These are phyloP conservation scores for Eudyptes chrysolophus DNA, from an alignment of 2,113 vertebrate genomes.

Conservation along the genomic window DNA sequence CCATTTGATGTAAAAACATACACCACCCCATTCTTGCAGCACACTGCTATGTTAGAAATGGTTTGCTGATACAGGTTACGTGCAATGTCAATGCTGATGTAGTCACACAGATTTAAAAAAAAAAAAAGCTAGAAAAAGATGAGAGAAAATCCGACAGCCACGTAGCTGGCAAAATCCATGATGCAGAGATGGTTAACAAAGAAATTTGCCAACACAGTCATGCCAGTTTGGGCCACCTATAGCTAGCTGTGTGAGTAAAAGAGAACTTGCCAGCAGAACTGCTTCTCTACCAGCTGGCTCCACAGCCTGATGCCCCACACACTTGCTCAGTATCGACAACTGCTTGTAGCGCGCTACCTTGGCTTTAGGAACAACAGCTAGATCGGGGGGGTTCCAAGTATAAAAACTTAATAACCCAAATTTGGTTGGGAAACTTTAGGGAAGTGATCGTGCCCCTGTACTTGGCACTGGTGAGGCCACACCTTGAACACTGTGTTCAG, in stretches of 20 bases:
- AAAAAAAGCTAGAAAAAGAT: not conserved
- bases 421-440: too few species aligned
- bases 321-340: not conserved
- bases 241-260: not conserved
- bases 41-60: not conserved
- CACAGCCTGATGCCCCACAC: fast-evolving
- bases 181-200: not conserved
- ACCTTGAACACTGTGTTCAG: too few species aligned
- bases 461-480: too few species aligned
- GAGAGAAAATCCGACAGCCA: not conserved
- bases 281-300: not conserved
- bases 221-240: not conserved
- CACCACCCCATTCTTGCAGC: not conserved
- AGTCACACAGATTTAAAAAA: not conserved
- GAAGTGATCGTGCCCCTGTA: too few species aligned
- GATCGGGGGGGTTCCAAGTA: not conserved
- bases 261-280: not conserved
- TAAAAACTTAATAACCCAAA: not conserved
- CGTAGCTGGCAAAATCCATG: not conserved
- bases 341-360: fast-evolving
- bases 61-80: not conserved
- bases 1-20: not conserved
- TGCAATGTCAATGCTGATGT: not conserved
- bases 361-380: not conserved
- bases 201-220: not conserved